Base-by-base conservation (phyloP, 2,888 invertebrate genomes). In the Caradrina kadenii region DNA sequence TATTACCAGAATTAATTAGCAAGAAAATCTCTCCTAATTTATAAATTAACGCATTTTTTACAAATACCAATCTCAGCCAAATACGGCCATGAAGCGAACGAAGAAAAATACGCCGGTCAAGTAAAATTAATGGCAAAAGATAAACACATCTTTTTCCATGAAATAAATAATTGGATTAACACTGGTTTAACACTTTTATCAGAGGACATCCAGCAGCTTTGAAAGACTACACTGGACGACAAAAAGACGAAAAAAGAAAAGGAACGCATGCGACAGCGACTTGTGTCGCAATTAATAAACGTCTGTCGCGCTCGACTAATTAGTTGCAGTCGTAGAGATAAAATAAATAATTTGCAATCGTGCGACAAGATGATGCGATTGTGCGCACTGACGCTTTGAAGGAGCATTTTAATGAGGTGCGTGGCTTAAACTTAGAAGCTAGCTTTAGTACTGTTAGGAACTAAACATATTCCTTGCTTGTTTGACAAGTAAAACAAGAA, bases 231-330 rank as follows among this genome's bases (percentile, higher is more conserved):
- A 90, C 90, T 86, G 86, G 84, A 85, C 81, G 79, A 86, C 86
- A 91, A 90, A 90, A 90, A 85, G 82, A 80, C 79, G 80, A 88
- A 87, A 84, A 86, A 87, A 86, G 85, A 79, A 87, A 80, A 83
- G 82, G 76, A 85, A 80, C 79, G 73, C 61, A 74, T 74, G 69
- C 88, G 91, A 92, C 93, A 90, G 89, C 81, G 89, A 93, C 93
- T 91, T 89, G 92, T 93, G 94, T 94, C 88, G 93, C 94, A 93
- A 95, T 95, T 95, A 94, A 94, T 95, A 94, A 92, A 94, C 83
- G 94, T 95, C 95, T 86, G 91, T 90, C 90, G 89, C 87, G 89
- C 85, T 86, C 91, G 92, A 93, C 93, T 94, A 95, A 95, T 95
- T 94, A 94, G 93, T 92, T 90, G 90, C 90, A 92, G 89, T 91